Base-by-base conservation (phyloP, 2,113 vertebrate genomes). In the Pampusana beccarii region DNA sequence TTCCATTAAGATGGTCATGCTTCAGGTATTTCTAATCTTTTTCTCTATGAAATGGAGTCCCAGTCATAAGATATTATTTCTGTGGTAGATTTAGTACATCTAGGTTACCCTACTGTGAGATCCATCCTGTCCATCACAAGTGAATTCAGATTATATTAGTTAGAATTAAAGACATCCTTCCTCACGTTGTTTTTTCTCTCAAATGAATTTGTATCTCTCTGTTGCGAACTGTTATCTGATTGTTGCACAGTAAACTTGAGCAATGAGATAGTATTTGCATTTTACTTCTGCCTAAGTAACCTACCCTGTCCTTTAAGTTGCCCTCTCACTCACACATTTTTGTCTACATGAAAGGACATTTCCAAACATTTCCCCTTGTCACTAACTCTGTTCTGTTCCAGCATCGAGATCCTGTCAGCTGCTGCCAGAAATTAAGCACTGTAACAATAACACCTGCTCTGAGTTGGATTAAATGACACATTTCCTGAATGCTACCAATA, bases 391-490 rank as follows among this genome's bases (percentile, higher is more conserved):
- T 64, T 88, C 66, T 85, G 46, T 74, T 93, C 42, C 56, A 93
- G 67, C 72, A 48, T 0, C 78, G 51, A 70, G 42, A 67, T 57
- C 51, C 51, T 69, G 53, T 86, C 80, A 86, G 26, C 40, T 57
- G 60, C 57, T 93, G 83, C 69, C 86, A 91, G 88, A 84, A 95
- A 84, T 84, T 92, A 79, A 90, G 65, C 70, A 34, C 65, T 90
- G 83, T 91, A 57, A 69, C 83, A 72, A 44, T 79, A 77, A 75
- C 86, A 95, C 88, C 88, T 94, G 88, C 80, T 86, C 77, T 54
- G 65, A 87, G 61, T 13, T 86, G 88, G 26, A 46, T 92, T 81
- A 84, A 61, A 60, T 69, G 80, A 84, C 42, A 56, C 56, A 19
- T 64, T 90, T 60, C 82, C 72, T 67, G 21, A 83, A 50, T 23